Conservation (phyloP, 1,140 invertebrate species). For the Ceratina calcarata region DNA sequence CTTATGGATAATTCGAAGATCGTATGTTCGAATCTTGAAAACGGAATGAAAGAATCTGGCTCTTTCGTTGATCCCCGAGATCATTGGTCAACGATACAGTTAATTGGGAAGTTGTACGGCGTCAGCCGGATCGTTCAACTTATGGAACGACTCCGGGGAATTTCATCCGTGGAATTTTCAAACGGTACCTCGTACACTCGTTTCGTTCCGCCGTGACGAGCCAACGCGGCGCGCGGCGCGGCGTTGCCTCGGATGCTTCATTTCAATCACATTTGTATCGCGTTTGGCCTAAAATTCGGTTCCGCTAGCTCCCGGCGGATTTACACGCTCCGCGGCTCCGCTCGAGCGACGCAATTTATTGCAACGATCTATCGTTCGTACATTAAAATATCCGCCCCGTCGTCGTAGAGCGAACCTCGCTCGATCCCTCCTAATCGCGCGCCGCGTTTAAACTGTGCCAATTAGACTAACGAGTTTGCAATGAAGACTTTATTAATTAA, state of each 20-base stretch:
- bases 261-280: slow-evolving; percentile 18
- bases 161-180: slow-evolving; percentile 71
- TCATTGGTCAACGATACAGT: slow-evolving; percentile 12
- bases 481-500: slow-evolving; percentile 43
- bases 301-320: slow-evolving; percentile 14
- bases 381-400: background rate
- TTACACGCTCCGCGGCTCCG: slow-evolving; percentile 4
- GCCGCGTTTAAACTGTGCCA: background rate
- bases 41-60: background rate
- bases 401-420: background rate
- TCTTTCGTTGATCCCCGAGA: background rate
- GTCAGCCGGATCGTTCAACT: slow-evolving; percentile 7
- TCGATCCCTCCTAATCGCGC: background rate
- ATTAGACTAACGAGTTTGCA: slow-evolving; percentile 37
- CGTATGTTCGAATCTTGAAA: background rate
- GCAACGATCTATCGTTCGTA: background rate
- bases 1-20: too few species aligned
- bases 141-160: slow-evolving; percentile 48
- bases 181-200: slow-evolving; percentile 73
- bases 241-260: background rate
- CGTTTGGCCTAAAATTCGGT: slow-evolving; percentile 26
- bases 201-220: slow-evolving; percentile 62
- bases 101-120: slow-evolving; percentile 39
- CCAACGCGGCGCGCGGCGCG: background rate
- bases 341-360: slow-evolving; percentile 7